Evolutionary conservation across 2,797 vertebrate genomes (phyloP).

Genomic region (Neopelma chrysocephalum): DNA sequence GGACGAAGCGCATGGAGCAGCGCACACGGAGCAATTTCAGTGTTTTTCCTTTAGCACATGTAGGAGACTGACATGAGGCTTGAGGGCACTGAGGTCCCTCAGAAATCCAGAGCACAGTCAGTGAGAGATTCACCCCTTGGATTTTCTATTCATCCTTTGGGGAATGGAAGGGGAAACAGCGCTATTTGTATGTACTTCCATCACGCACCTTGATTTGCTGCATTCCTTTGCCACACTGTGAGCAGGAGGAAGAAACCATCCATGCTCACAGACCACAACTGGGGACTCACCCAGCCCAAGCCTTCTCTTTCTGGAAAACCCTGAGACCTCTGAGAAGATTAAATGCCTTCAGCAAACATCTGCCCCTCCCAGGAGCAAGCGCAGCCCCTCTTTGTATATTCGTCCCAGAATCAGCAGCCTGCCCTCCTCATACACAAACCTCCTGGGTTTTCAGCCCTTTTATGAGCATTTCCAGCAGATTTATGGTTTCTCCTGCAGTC

Average conservation of each 20-base stretch:
- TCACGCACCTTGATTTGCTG: not conserved
- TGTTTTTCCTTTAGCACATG: not conserved
- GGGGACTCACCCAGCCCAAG: not conserved
- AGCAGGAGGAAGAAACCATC: not conserved
- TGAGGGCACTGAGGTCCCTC: not conserved
- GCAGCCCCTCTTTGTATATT: not conserved
- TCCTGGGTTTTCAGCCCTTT: not conserved
- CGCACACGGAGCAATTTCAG: fast-evolving
- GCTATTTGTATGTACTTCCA: not conserved
- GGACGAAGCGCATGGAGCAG: not conserved
- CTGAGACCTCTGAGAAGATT: not conserved
- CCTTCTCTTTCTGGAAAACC: not conserved
- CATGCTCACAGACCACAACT: fast-evolving
- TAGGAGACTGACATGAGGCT: not conserved
- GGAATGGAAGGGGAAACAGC: not conserved
- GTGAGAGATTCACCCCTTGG: not conserved
- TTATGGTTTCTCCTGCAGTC: not conserved
- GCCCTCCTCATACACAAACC: not conserved
- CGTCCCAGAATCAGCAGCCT: not conserved
- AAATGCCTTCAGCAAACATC: not conserved
- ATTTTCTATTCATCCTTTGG: not conserved
- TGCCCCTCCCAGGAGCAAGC: not conserved
- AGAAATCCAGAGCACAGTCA: not conserved
- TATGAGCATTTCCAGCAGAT: constrained; percentile 8
- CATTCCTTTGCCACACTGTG: not conserved